phyloP scores from a whole-genome alignment of 2,113 vertebrate species.

The Struthidea cinerea region DNA sequence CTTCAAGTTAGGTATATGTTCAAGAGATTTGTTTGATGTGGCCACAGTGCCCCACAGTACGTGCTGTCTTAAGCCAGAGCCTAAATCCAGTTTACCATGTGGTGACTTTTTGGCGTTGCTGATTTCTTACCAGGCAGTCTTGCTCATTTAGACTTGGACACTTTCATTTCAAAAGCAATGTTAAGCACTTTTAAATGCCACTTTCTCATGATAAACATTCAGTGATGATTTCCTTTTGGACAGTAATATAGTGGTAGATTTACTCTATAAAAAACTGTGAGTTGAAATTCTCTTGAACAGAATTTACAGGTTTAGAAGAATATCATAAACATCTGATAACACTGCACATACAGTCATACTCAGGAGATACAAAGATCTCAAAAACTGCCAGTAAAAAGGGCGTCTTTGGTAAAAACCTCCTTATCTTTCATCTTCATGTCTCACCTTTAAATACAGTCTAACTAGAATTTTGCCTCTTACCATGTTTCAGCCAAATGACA shows the following conservation, averaged over 20 bases:
- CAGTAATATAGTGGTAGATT: not conserved
- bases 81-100: not conserved
- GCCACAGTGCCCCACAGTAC: not conserved
- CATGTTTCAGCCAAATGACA: not conserved
- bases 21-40: not conserved
- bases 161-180: not conserved
- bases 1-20: not conserved
- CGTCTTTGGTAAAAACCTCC: not conserved
- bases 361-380: not conserved
- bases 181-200: not conserved
- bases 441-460: not conserved
- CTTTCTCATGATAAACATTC: not conserved
- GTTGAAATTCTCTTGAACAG: not conserved
- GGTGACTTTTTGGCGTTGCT: not conserved
- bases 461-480: not conserved
- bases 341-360: not conserved
- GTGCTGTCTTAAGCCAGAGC: not conserved
- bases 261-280: not conserved
- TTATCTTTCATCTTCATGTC: not conserved
- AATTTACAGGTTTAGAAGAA: not conserved
- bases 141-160: not conserved
- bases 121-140: not conserved
- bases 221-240: not conserved
- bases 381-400: not conserved
- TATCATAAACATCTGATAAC: not conserved